These are phyloP conservation scores for Potamarius usumacintae DNA, from an alignment of 2,113 vertebrate genomes.

Conservation along the genomic window DNA sequence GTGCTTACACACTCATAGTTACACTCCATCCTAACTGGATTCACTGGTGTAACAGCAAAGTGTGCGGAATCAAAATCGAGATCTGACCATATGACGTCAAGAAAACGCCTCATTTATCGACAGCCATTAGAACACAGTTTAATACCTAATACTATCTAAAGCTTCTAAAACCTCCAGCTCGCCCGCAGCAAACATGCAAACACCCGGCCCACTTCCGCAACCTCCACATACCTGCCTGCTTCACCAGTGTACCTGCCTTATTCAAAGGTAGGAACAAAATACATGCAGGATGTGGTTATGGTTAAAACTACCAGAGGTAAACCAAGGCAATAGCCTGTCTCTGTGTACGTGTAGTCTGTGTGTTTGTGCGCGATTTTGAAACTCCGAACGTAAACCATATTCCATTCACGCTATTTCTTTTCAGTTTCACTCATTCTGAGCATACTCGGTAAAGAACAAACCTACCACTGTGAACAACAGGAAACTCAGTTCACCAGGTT, in stretches of 20 bases:
- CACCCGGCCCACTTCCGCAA: neutral
- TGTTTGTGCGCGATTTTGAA: neutral
- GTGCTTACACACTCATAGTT: neutral
- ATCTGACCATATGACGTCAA: neutral
- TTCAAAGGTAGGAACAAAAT: neutral
- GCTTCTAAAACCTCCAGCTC: neutral
- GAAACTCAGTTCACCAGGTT: neutral
- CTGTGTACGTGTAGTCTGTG: neutral
- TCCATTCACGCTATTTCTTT: neutral
- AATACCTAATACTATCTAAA: neutral
- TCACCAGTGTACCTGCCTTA: neutral
- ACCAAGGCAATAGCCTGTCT: neutral
- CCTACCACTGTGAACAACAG: neutral
- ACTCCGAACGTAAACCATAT: neutral
- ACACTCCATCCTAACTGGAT: neutral
- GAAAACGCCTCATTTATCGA: neutral
- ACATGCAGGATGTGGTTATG: constrained; percentile 31
- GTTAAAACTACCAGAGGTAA: neutral
- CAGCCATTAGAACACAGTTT: neutral
- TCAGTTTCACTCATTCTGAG: neutral
- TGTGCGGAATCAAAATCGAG: neutral
- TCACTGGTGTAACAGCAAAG: neutral
- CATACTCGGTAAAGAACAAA: neutral
- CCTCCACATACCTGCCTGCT: neutral
- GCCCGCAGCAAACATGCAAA: neutral